Evolutionary conservation across 2,888 invertebrate species (phyloP), one percentile per base, ranked within the genome.

Genomic region (Monoplex corrugatus): DNA sequence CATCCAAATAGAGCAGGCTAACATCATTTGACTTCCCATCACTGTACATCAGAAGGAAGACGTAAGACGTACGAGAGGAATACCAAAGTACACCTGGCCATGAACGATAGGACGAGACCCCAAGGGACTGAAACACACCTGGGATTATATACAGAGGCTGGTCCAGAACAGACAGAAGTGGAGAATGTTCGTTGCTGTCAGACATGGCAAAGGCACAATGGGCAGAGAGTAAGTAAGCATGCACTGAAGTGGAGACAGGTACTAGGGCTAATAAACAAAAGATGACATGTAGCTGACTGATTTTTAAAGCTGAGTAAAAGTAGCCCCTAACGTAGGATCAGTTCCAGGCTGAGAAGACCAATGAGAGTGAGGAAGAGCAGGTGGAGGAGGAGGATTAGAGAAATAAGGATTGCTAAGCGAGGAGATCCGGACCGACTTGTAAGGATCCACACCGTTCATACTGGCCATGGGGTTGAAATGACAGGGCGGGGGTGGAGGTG

Each of bases 371-470:
- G 87, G 75, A 40, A 57, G 78, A 23, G 43, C 87, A 63, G 83
- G 91, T 86, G 43, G 91, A 50, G 5, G 92, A 88, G 44, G 92
- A 83, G 50, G 92, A 63, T 43, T 83, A n/a, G 89, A 83, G 90
- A 92, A 94, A 85, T 93, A 94, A 0, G 94, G 94, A 86, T 94
- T 94, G 89, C 90, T 92, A 16, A 94, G 90, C 8, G 94, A 93
- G 16, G 94, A 92, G 35, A 94, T 93, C 63, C 92, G 86, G 63
- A 93, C 88, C 2, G 94, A 93, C 88, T 94, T 93, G 88, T 93
- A 94, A 1, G 93, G 91, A 10, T 94, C 92, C 68, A 82, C 19
- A 10, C 84, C 35, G 40, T 44, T 68, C n/a, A 57, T 68, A 8
- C 87, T 16, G 2, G 63, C 45, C n/a, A 88, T 75, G 23, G 44